Evolutionary conservation across 2,797 vertebrate species (phyloP), one percentile per base, ranked within the genome.

Genomic region (Craterocephalus amniculus): DNA sequence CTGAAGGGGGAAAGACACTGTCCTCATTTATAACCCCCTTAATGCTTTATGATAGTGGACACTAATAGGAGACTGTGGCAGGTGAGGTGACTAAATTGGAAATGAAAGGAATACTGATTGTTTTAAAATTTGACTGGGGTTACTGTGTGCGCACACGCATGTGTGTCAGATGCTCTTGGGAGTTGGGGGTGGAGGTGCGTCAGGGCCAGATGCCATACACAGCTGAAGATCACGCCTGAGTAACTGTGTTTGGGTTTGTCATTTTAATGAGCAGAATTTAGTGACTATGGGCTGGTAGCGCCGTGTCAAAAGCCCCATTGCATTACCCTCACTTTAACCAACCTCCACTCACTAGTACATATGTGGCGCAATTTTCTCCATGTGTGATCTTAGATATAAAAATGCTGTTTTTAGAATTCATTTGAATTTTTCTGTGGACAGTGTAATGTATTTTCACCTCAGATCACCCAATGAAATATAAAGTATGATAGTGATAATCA

Each of bases 241-340:
- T 94, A 92, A 88, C 86, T 91, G 85, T 90, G 92, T 94, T 94
- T 94, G 94, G 91, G 91, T 94, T 94, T 94, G 93, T 94, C 94
- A 93, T 92, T 94, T 94, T 95, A 95, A 95, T 95, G 93, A 94
- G 93, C 91, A 94, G 91, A 94, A 94, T 95, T 95, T 94, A 95
- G 94, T 93, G 93, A 94, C 93, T 93, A 83, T 88, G 85, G 91
- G 90, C 91, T 88, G 91, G 87, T 91, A 90, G 90, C 90, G 81
- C 92, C 83, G 90, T 88, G 85, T 90, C 92, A 92, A 90, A 91
- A 92, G 91, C 91, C 91, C 90, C 90, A 89, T 92, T 93, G 91
- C 90, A 90, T 92, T 91, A 93, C 83, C 89, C 83, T 94, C 90
- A 90, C 90, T 91, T 91, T 87, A 83, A 83, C 86, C 90, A 91